A percentile compares a stretch with the other conserved stretches of the same genome.
These are phyloP conservation scores for Romanogobio albipinnatus DNA, from an alignment of 2,113 vertebrate genomes.

Conservation along the genomic window DNA sequence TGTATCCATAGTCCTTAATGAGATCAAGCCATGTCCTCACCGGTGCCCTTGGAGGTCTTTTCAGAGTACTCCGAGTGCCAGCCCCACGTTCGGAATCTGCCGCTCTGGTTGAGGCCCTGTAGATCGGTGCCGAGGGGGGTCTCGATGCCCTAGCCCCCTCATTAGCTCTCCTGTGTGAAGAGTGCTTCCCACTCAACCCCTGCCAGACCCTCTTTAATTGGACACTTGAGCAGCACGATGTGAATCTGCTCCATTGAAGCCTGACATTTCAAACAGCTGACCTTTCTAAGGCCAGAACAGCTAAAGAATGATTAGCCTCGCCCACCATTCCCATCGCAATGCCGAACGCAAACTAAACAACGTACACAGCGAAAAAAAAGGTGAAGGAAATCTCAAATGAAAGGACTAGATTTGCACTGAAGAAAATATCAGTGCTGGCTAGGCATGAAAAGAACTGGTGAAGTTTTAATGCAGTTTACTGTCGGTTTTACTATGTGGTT, in stretches of 20 bases:
- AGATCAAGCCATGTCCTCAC: constrained; percentile 61
- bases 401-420: not conserved
- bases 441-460: not conserved
- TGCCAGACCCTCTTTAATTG: constrained; percentile 91
- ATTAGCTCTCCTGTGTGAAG: constrained; percentile 70
- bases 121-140: constrained; percentile 56
- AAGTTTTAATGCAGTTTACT: not conserved
- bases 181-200: constrained; percentile 76
- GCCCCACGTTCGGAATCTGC: constrained; percentile 1
- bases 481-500: not conserved
- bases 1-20: constrained; percentile 60
- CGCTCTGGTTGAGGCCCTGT: constrained; percentile 24
- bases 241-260: constrained; percentile 92
- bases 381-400: constrained; percentile 3
- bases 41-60: constrained; percentile 21
- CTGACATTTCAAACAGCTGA: constrained; percentile 99
- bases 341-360: constrained; percentile 64
- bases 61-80: not conserved
- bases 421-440: not conserved
- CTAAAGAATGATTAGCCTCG: constrained; percentile 97
- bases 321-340: constrained; percentile 92
- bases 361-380: not conserved
- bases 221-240: constrained; percentile 85
- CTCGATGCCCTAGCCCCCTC: constrained; percentile 65
- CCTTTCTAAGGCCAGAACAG: constrained; percentile 92